Conservation (phyloP, 1,140 invertebrate genomes). For the Dendroctonus valens region DNA sequence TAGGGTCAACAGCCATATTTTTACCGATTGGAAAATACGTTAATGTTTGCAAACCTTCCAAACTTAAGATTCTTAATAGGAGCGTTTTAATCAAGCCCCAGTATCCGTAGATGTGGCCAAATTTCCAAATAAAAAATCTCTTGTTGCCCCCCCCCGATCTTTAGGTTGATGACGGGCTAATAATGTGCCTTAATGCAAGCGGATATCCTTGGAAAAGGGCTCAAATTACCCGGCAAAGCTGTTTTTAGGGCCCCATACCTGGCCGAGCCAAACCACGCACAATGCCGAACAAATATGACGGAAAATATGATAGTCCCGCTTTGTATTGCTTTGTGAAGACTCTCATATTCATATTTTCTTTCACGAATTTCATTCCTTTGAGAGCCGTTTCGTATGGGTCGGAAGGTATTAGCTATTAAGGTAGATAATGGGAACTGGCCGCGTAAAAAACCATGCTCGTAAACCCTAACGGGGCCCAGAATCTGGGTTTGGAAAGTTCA, state of each 20-base stretch:
- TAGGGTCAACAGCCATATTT: no score
- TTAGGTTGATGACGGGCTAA: slow-evolving; percentile 17
- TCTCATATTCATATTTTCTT: slow-evolving; percentile 27
- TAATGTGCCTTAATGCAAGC: slow-evolving; percentile 21
- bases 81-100: no score
- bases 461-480: neutral
- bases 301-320: slow-evolving; percentile 25
- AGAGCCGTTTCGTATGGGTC: neutral
- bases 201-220: slow-evolving; percentile 24
- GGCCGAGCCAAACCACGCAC: slow-evolving; percentile 15
- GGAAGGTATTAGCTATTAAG: slow-evolving; percentile 17
- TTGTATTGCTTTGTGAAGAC: slow-evolving; percentile 7
- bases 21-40: no score
- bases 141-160: slow-evolving; percentile 2
- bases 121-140: slow-evolving; percentile 18
- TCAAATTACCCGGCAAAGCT: slow-evolving; percentile 19
- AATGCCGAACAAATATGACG: slow-evolving; percentile 22
- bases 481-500: no score
- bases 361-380: slow-evolving; percentile 13
- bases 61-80: no score
- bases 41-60: no score
- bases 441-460: slow-evolving; percentile 1
- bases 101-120: no score
- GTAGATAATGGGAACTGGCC: neutral
- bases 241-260: slow-evolving; percentile 21